Evolutionary conservation across 2,888 invertebrate genomes (phyloP), one percentile per base, ranked within the genome.

Genomic region (Yponomeuta malinellus): DNA sequence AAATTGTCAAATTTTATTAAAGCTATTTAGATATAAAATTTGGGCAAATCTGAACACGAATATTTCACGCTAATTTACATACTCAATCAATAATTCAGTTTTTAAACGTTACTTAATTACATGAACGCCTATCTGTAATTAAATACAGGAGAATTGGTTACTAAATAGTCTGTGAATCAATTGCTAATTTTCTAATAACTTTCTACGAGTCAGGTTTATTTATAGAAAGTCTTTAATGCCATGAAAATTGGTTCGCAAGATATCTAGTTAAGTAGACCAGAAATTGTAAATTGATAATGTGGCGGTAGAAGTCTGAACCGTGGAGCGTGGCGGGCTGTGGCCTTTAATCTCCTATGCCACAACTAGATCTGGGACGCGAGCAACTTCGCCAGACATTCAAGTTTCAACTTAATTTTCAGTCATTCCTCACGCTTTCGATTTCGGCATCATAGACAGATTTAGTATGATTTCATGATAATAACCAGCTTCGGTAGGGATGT

Each of bases 341-440:
- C 71, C 64, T 68, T 71, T 72, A 73, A 73, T 73, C 72, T 70
- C 70, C 68, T 63, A 66, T 72, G 71, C 72, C 73, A 68, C 71
- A 72, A 72, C 73, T 74, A 73, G 73, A 75, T 76, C 75, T 77
- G 69, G 73, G 72, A 71, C 73, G 80, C 79, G 85, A 75, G 76
- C 77, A 81, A 80, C 80, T 81, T 79, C 78, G 77, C 63, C 52
- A 71, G 70, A 59, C 68, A 71, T 71, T 72, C 59, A 84, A 86
- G 83, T 83, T 85, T 86, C 84, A 85, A 86, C 85, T 86, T 83
- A 78, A 83, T 87, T 86, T 79, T 78, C 74, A 79, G 78, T 78
- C 77, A 76, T 5, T n/a, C 33, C 10, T 3, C 23, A 43, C 43
- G 23, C 64, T 70, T 65, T 64, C 65, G 70, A 23, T 59, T 37